Evolutionary conservation across 2,888 invertebrate genomes (phyloP), one percentile per base, ranked within the genome.

Genomic region (Pristionchus fissidentatus): DNA sequence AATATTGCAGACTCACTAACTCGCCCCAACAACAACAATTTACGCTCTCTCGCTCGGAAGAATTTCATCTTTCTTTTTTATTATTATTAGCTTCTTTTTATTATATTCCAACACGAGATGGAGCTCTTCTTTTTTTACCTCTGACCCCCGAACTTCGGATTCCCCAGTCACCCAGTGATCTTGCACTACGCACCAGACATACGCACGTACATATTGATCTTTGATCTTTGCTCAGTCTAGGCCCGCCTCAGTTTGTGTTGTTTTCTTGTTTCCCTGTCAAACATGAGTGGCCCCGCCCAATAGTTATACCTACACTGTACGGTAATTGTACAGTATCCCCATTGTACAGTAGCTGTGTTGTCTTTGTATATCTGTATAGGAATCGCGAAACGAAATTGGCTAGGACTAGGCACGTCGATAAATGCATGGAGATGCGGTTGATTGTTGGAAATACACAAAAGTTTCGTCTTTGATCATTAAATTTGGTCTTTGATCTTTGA

Each of bases 1-100:
- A 26, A 29, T 5, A 5, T 77, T 79, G 35, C 57, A 79, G 79
- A 79, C 79, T 79, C 79, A 79, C 79, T 79, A 46, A 79, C 79
- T 79, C 79, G 41, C 26, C 79, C 32, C 8, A 19, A 22, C 43
- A 46, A 26, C 38, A 38, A n/a, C 22, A 15, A 66, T 22, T 4
- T 4, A 41, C 26, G 70, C 70, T 70, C 70, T 70, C 70, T 70
- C 70, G 70, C n/a, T n/a, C n/a, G n/a, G n/a, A n/a, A n/a, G n/a
- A 70, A 7, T 70, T 62, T 35, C 26, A 35, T 62, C 32, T 62
- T 62, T 41, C 41, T 26, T 7, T n/a, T 70, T 43, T 70, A 62
- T 41, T 43, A 70, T 41, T n/a, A n/a, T n/a, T n/a, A n/a, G n/a
- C n/a, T n/a, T n/a, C n/a, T n/a, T n/a, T n/a, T n/a, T n/a, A n/a